Evolutionary conservation across 2,888 invertebrate species (phyloP).

Genomic region (Athalia rosae): DNA sequence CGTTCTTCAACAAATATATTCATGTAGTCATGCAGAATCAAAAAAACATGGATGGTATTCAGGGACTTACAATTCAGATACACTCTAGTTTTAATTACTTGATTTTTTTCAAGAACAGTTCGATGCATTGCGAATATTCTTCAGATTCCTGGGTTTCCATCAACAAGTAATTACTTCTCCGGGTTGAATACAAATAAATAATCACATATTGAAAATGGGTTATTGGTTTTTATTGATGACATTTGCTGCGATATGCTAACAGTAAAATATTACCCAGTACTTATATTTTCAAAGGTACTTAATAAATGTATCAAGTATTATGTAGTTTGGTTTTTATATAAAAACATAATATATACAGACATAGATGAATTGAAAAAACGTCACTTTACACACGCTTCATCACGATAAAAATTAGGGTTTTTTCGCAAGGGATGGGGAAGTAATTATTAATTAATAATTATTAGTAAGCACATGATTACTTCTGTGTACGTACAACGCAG

Average conservation of each 20-base stretch:
- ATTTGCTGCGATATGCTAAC: constrained; percentile 68
- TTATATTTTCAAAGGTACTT: constrained; percentile 62
- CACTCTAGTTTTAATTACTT: too few species aligned
- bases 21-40: too few species aligned
- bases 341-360: constrained; percentile 70
- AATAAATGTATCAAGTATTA: constrained; percentile 69
- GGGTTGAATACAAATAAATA: neutral
- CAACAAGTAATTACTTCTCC: too few species aligned
- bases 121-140: too few species aligned
- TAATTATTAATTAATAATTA: constrained; percentile 49
- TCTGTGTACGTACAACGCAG: constrained; percentile 58
- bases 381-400: constrained; percentile 54
- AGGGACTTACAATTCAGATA: too few species aligned
- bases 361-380: constrained; percentile 60
- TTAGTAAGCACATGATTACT: constrained; percentile 69
- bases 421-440: constrained; percentile 58
- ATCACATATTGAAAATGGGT: constrained; percentile 1
- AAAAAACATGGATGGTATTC: too few species aligned
- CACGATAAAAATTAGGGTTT: constrained; percentile 65
- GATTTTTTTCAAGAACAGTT: too few species aligned
- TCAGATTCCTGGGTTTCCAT: too few species aligned
- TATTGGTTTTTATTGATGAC: constrained; percentile 65
- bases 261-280: constrained; percentile 70
- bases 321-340: constrained; percentile 57
- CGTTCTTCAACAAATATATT: too few species aligned